Evolutionary conservation across 2,797 vertebrate genomes (phyloP), one percentile per base, ranked within the genome.

Genomic region (Cynodonichthys magdalenae): DNA sequence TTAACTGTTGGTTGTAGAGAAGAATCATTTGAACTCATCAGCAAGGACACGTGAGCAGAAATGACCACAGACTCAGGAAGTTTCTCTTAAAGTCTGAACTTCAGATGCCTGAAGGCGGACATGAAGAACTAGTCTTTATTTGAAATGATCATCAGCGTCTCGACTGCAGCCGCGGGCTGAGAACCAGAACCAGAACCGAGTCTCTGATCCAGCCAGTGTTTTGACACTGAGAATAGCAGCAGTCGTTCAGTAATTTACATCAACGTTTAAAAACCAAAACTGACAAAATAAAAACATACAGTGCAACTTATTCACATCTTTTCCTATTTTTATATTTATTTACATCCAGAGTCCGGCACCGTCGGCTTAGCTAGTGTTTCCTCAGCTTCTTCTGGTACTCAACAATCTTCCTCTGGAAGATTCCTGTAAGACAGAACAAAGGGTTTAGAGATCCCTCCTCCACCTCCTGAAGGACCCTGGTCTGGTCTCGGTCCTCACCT

Each of bases 331-430:
- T 58, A 39, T 24, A 39, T 27, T 15, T 49, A 28, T 49, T 55
- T 76, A 59, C 69, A 85, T 65, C 12, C 18, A 44, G 15, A 10
- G 19, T 31, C 53, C 47, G 58, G 27, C 0, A 5, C 20, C 24
- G 28, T 45, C 15, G 57, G 49, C 75, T 92, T 15, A 59, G 49
- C 75, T 92, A 91, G 74, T 87, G 85, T 85, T 90, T 93, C 87
- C 82, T 92, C 28, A 50, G 24, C 77, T 91, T 90, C 81, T 79
- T 88, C 28, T 93, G 84, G 66, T 90, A 92, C 71, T 94, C 92
- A 0, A 82, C 50, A 58, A 94, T 87, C 82, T 93, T 94, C 70
- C 49, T 84, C 71, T 93, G 80, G 75, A 94, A 94, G 74, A 92
- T 87, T 46, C 93, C 93, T 94, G 71, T 9, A 75, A 53, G 34